Percentiles rank a stretch among this genome's conserved stretches.
Conservation (phyloP, 2,113 vertebrate genomes). For the Hippocampus mohnikei region DNA sequence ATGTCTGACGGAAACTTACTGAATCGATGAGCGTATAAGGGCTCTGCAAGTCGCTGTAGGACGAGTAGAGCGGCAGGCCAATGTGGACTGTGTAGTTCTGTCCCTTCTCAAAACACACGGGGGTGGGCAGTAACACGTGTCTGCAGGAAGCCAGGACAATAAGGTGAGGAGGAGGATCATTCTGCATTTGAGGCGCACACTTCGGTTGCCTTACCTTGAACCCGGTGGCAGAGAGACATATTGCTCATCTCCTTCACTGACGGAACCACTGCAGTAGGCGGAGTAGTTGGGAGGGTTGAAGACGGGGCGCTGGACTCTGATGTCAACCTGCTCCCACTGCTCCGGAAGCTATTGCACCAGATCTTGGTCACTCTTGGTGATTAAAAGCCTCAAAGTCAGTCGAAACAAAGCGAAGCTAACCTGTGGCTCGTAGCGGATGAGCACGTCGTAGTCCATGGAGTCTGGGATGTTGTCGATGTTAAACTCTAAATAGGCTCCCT, state of each 20-base stretch:
- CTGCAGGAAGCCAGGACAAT: conserved; percentile 58
- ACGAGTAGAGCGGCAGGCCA: conserved; percentile 82
- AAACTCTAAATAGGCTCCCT: conserved; percentile 86
- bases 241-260: conserved; percentile 85
- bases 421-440: conserved; percentile 95
- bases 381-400: not conserved
- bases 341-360: conserved; percentile 78
- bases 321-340: conserved; percentile 86
- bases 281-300: conserved; percentile 64
- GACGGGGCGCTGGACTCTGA: conserved; percentile 78
- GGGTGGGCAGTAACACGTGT: conserved; percentile 78
- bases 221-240: conserved; percentile 83
- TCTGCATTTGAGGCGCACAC: not conserved
- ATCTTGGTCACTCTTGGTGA: not conserved
- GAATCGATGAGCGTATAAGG: conserved; percentile 92
- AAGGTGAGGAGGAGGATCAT: not conserved
- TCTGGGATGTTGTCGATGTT: conserved; percentile 84
- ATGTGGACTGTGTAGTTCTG: conserved; percentile 87
- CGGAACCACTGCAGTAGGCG: conserved; percentile 79
- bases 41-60: conserved; percentile 68
- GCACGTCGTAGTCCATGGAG: conserved; percentile 91
- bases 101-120: conserved; percentile 89
- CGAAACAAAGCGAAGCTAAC: conserved; percentile 59
- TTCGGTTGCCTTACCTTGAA: conserved; percentile 63
- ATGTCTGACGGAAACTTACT: conserved; percentile 66